These are phyloP conservation scores for Bellardia pandia DNA, from an alignment of 2,888 invertebrate species.

Conservation along the genomic window DNA sequence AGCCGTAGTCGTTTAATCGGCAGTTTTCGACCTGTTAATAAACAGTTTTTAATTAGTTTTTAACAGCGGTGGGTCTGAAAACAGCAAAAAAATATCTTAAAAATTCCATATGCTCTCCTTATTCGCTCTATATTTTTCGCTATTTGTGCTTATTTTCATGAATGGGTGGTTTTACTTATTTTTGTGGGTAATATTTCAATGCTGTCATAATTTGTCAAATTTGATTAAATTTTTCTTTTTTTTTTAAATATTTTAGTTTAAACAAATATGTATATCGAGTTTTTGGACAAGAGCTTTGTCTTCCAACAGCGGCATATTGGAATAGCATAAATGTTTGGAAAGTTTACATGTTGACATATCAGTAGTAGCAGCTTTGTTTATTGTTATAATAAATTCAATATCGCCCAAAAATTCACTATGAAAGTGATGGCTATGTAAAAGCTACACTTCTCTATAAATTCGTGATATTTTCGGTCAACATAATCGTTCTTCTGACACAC, in stretches of 20 bases:
- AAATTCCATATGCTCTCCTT: not conserved
- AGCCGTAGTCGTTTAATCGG: slow-evolving; percentile 45
- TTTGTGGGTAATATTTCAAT: slow-evolving; percentile 31
- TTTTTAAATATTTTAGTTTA: not conserved
- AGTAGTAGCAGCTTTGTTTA: too few relatives aligned
- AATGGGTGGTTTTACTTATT: slow-evolving; percentile 16
- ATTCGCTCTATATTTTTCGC: not conserved
- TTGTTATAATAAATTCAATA: too few relatives aligned
- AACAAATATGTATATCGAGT: too few relatives aligned
- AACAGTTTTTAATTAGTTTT: slow-evolving; percentile 79
- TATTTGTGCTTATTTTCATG: not conserved
- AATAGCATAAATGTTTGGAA: too few relatives aligned
- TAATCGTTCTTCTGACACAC: too few relatives aligned
- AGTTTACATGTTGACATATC: too few relatives aligned
- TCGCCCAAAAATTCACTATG: too few relatives aligned
- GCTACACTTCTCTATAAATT: too few relatives aligned
- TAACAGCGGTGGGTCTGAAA: slow-evolving; percentile 77
- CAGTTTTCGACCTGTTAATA: slow-evolving; percentile 74
- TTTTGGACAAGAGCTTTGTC: too few relatives aligned
- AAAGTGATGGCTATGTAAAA: too few relatives aligned
- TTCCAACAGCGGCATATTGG: too few relatives aligned
- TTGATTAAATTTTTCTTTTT: slow-evolving; percentile 34
- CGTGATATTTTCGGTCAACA: too few relatives aligned
- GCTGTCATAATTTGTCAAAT: slow-evolving; percentile 78
- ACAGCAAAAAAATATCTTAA: slow-evolving; percentile 11